Base-by-base conservation (phyloP, 1,140 invertebrate genomes). In the Sminthurinus signatus region DNA sequence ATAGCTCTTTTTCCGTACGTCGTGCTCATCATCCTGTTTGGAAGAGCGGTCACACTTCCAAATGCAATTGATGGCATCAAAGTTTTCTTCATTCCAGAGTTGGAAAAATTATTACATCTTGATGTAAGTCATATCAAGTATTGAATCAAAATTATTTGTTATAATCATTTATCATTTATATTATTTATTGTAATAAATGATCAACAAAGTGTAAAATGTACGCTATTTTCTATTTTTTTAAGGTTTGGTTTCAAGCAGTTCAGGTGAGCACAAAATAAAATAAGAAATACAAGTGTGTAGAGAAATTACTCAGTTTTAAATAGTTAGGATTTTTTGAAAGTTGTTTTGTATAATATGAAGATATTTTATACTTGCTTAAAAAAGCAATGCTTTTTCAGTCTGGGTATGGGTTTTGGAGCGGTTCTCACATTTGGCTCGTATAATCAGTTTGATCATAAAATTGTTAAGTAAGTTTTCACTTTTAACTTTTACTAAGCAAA, bases 1-100 rank as follows among this genome's bases (percentile, higher is more conserved):
- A n/a, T n/a, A n/a, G n/a, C n/a, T n/a, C 75, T 91, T 0, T 93
- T 93, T 74, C 90, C 91, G 0, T 93, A 93, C 73, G 80, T 91
- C 0, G 83, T 93, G n/a, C 82, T 94, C 71, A 78, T 89, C 2
- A 83, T 84, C 1, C 74, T 93, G 0, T 77, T 94, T 0, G 81
- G 88, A 14, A 81, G 85, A 64, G 88, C 87, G 1, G 78, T 83
- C 0, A 89, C 88, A 1, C 75, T 93, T 55, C 81, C 86, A 4
- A 89, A 89, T 1, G 86, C 89, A 1, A 75, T 74, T 0, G 78
- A 86, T 48, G 91, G 91, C 10, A 89, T 93, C 36, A 71, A 84
- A 0, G 91, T 86, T 73, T 89, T 90, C 71, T 75, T 90, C 19
- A 83, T 79, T 19, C 87, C 87, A 0, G 75, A 86, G 55, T 88